These are phyloP conservation scores for Ephialtes manifestator DNA, from an alignment of 2,888 invertebrate species.

Conservation along the genomic window DNA sequence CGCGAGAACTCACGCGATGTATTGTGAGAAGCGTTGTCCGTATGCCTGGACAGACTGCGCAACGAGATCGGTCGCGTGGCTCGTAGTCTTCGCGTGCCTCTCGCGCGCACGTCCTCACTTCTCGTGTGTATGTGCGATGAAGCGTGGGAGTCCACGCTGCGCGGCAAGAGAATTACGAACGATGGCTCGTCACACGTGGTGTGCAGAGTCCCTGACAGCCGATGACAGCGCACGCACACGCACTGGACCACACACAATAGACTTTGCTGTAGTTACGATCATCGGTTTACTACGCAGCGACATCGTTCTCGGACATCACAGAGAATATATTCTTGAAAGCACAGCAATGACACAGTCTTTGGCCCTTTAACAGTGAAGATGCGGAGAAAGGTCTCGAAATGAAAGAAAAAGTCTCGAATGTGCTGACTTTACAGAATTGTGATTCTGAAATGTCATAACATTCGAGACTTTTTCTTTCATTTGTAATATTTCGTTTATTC, in stretches of 20 bases:
- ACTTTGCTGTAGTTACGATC: slow-evolving; percentile 27
- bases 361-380: too few species aligned
- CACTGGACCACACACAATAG: slow-evolving; percentile 77
- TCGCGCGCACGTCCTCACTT: slow-evolving; percentile 69
- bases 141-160: slow-evolving; percentile 58
- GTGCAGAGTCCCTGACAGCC: slow-evolving; percentile 74
- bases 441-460: too few species aligned
- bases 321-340: background rate
- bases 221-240: slow-evolving; percentile 77
- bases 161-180: slow-evolving; percentile 70
- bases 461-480: too few species aligned
- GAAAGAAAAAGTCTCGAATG: too few species aligned
- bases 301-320: background rate
- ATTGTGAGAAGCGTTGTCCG: slow-evolving; percentile 43
- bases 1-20: slow-evolving; percentile 45
- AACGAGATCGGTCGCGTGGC: slow-evolving; percentile 68
- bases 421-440: too few species aligned
- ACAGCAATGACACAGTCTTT: background rate
- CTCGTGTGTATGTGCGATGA: slow-evolving; percentile 23
- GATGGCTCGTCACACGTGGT: slow-evolving; percentile 76
- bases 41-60: slow-evolving; percentile 40
- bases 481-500: too few species aligned
- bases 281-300: slow-evolving; percentile 6
- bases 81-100: slow-evolving; percentile 65
- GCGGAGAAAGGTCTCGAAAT: too few species aligned